Evolutionary conservation across 2,888 invertebrate species (phyloP).

Genomic region (Tetragonisca angustula): DNA sequence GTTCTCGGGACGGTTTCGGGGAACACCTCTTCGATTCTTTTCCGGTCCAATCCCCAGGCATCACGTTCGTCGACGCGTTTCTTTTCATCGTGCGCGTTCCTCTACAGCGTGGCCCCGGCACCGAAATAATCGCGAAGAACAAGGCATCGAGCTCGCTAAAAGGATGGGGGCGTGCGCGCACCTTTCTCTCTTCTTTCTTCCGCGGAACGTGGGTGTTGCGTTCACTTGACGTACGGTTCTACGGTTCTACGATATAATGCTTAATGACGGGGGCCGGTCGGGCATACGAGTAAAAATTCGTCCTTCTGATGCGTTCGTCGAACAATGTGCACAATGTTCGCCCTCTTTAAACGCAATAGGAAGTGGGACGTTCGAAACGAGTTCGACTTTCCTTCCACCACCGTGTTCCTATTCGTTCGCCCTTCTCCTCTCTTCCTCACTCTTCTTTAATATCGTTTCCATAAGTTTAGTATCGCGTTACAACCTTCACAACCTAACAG

Average conservation of each 20-base stretch:
- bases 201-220: conserved; percentile 65
- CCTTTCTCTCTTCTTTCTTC: conserved; percentile 61
- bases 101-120: conserved; percentile 8
- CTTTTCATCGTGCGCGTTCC: conserved; percentile 38
- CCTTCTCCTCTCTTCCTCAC: neutral
- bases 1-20: neutral
- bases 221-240: conserved; percentile 49
- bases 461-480: conserved; percentile 57
- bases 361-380: conserved; percentile 42
- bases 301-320: conserved; percentile 50
- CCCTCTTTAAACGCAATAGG: conserved; percentile 33
- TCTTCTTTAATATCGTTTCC: conserved; percentile 26
- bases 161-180: conserved; percentile 79
- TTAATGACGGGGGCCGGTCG: conserved; percentile 78
- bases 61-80: conserved; percentile 16
- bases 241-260: conserved; percentile 77
- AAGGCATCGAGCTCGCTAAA: conserved; percentile 58
- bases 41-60: conserved; percentile 51
- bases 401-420: conserved; percentile 2
- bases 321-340: conserved; percentile 50
- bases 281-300: conserved; percentile 68
- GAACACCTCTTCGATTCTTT: conserved; percentile 45
- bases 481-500: conserved; percentile 2
- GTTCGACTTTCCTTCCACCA: conserved; percentile 35
- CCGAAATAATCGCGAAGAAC: conserved; percentile 55